Evolutionary conservation across 1,140 invertebrate genomes (phyloP).

Genomic region (Armadillidium nasatum): DNA sequence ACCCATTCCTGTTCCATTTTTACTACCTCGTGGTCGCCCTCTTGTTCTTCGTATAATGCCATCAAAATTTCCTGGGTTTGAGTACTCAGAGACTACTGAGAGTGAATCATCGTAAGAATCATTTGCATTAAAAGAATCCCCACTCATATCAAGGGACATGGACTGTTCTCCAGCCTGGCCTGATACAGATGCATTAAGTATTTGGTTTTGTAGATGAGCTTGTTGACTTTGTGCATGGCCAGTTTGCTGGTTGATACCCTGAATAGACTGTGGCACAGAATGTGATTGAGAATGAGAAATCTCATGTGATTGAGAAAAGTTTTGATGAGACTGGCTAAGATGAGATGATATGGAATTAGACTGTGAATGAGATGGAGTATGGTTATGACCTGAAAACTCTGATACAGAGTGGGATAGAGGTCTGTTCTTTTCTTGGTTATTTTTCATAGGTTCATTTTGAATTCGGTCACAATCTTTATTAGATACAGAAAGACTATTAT

Average conservation of each 20-base stretch:
- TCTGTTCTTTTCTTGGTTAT: neutral
- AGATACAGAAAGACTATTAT: neutral
- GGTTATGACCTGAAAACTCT: constrained; percentile 7
- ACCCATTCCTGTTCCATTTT: constrained; percentile 39
- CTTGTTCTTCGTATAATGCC: constrained; percentile 35
- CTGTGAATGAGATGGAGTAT: constrained; percentile 1
- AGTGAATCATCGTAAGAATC: constrained; percentile 27
- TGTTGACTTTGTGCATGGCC: neutral
- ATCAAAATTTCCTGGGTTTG: constrained; percentile 29
- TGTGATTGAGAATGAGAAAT: constrained; percentile 3
- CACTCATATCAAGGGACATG: constrained; percentile 4
- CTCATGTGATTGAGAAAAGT: neutral
- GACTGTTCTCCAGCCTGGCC: neutral
- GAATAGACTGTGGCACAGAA: constrained; percentile 3
- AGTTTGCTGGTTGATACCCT: neutral
- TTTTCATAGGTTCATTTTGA: neutral
- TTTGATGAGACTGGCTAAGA: constrained; percentile 6
- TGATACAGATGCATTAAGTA: neutral
- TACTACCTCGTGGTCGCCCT: constrained; percentile 41
- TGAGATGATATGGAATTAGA: neutral
- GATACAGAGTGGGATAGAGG: constrained; percentile 3
- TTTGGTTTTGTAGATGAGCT: constrained; percentile 1
- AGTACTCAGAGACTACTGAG: constrained; percentile 25
- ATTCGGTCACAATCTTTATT: constrained; percentile 5
- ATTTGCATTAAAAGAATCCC: constrained; percentile 24